These are phyloP conservation scores for Lepidocolaptes lacrymiger DNA, from an alignment of 2,797 vertebrate species.

Conservation along the genomic window DNA sequence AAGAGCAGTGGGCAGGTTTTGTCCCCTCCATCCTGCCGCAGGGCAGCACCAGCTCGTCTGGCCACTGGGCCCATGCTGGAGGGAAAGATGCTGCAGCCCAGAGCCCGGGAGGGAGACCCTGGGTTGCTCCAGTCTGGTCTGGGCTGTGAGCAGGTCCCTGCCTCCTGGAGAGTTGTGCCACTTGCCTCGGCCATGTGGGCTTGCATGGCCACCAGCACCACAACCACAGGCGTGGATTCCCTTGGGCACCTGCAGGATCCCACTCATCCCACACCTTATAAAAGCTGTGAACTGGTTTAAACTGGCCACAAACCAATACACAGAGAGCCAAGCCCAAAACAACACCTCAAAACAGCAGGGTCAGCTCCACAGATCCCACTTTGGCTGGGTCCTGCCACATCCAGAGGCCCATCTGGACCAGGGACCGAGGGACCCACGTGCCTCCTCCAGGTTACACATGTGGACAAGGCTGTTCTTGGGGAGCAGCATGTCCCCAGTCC, in stretches of 20 bases:
- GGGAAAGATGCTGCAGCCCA: slow-evolving; percentile 47
- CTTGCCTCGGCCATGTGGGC: accelerated
- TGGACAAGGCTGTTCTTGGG: not conserved
- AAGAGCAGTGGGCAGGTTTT: slow-evolving; percentile 40
- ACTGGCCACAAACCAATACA: not conserved
- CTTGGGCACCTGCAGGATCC: not conserved
- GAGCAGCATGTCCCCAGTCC: accelerated
- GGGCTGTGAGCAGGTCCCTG: not conserved
- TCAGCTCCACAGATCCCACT: not conserved
- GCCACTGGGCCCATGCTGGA: not conserved
- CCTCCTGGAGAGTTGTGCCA: accelerated
- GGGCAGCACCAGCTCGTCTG: not conserved
- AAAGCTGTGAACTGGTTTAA: slow-evolving; percentile 8
- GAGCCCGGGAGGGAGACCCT: not conserved
- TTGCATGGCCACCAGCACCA: not conserved
- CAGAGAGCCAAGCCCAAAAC: slow-evolving; percentile 32
- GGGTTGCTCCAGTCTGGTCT: not conserved
- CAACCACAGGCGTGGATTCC: not conserved
- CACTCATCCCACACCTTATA: slow-evolving; percentile 40
- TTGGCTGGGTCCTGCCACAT: not conserved
- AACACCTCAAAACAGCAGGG: slow-evolving; percentile 12
- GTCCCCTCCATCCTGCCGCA: not conserved
- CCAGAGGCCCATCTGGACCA: not conserved
- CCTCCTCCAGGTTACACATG: accelerated
- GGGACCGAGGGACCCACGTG: not conserved